These are phyloP conservation scores for Prolemur simus DNA, from an alignment of 2,113 vertebrate species.

Conservation along the genomic window DNA sequence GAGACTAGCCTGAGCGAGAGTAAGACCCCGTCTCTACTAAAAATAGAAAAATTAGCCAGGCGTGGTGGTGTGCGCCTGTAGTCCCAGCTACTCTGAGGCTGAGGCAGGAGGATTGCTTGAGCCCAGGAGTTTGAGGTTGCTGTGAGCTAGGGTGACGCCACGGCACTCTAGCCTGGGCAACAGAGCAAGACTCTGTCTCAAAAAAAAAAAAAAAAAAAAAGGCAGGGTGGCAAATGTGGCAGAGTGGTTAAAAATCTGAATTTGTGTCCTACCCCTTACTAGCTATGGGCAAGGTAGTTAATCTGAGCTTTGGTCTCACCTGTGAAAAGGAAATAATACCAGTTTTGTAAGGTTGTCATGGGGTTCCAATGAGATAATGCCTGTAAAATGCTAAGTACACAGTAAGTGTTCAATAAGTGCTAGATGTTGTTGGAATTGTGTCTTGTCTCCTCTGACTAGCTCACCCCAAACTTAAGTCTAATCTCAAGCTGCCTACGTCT, in stretches of 20 bases:
- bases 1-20: too few species aligned
- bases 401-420: background rate
- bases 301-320: background rate
- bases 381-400: background rate
- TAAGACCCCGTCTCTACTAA: too few species aligned
- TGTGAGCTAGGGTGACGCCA: too few species aligned
- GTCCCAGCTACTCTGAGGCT: too few species aligned
- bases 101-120: too few species aligned
- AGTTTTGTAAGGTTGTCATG: background rate
- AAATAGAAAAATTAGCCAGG: too few species aligned
- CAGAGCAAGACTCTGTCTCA: too few species aligned
- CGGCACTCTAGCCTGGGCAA: too few species aligned
- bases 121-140: too few species aligned
- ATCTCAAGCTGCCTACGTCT: background rate
- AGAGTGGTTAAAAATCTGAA: background rate
- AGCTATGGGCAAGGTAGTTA: background rate
- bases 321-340: background rate
- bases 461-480: background rate
- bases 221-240: background rate
- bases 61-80: too few species aligned
- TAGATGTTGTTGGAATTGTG: background rate
- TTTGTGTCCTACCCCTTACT: background rate
- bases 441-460: background rate
- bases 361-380: background rate
- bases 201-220: background rate